These are phyloP conservation scores for Euglossa dilemma DNA, from an alignment of 1,140 invertebrate genomes.

Conservation along the genomic window DNA sequence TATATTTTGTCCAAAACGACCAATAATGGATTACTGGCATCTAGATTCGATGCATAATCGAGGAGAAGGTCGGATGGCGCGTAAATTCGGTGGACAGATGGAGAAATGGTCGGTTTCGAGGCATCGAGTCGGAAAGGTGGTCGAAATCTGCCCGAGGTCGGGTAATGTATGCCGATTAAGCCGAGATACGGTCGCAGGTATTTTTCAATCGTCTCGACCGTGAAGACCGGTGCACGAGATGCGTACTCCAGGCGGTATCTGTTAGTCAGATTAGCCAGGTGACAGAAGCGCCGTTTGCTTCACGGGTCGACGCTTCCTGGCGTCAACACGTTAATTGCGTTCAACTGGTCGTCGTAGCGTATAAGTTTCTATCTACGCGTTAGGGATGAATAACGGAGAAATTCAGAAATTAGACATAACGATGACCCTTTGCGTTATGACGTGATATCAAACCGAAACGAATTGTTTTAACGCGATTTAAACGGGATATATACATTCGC, in stretches of 20 bases:
- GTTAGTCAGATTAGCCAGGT: slow-evolving; percentile 65
- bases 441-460: no score
- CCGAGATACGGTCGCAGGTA: slow-evolving; percentile 5
- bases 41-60: no score
- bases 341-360: not conserved
- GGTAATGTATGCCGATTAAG: slow-evolving; percentile 24
- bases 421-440: no score
- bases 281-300: slow-evolving; percentile 31
- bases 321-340: slow-evolving; percentile 33
- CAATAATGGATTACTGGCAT: no score
- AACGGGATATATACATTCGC: no score
- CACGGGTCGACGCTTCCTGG: slow-evolving; percentile 7
- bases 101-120: no score
- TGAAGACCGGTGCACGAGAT: slow-evolving; percentile 26
- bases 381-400: not conserved
- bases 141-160: slow-evolving; percentile 30
- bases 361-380: not conserved
- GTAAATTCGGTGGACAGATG: not conserved
- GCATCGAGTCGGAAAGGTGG: not conserved
- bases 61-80: not conserved
- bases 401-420: not conserved
- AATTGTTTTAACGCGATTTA: no score
- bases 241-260: slow-evolving; percentile 46
- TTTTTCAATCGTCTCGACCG: slow-evolving; percentile 41
- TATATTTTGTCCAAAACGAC: no score